Evolutionary conservation across 1,140 invertebrate genomes (phyloP).

Genomic region (Venturia canescens): DNA sequence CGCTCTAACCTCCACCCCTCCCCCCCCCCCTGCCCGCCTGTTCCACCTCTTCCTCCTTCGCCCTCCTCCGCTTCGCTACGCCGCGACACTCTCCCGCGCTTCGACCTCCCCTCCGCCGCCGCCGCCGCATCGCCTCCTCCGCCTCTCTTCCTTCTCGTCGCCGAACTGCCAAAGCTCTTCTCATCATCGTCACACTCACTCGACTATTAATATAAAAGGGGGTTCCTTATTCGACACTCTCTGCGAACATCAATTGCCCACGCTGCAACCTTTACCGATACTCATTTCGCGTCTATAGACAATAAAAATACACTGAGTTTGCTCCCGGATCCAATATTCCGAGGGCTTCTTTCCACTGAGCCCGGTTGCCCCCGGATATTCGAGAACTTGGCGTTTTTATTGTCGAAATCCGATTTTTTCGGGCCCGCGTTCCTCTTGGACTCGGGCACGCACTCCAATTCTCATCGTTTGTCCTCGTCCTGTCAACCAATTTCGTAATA

Average conservation of each 20-base stretch:
- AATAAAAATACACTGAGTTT: no score
- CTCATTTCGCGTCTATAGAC: constrained; percentile 39
- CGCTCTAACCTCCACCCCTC: constrained; percentile 43
- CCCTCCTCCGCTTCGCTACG: constrained; percentile 57
- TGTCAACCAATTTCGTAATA: no score
- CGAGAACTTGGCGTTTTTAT: no score
- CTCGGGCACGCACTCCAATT: no score
- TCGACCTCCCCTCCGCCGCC: constrained; percentile 48
- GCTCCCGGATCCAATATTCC: no score
- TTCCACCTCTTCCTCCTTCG: constrained; percentile 42
- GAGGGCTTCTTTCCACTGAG: no score
- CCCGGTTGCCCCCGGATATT: no score
- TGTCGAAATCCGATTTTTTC: no score
- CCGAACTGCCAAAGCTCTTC: constrained; percentile 34
- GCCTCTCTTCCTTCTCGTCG: constrained; percentile 52
- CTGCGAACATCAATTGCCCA: constrained; percentile 64
- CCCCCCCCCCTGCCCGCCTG: constrained; percentile 45
- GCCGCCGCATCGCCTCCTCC: constrained; percentile 61
- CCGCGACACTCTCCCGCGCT: constrained; percentile 32
- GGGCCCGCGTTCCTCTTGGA: no score
- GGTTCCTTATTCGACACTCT: constrained; percentile 74
- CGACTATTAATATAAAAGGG: constrained; percentile 77
- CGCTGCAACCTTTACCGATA: constrained; percentile 55
- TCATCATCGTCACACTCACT: constrained; percentile 67
- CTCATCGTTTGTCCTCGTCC: no score